Evolutionary conservation across 2,797 vertebrate genomes (phyloP).

Genomic region (Austrolebias charrua): DNA sequence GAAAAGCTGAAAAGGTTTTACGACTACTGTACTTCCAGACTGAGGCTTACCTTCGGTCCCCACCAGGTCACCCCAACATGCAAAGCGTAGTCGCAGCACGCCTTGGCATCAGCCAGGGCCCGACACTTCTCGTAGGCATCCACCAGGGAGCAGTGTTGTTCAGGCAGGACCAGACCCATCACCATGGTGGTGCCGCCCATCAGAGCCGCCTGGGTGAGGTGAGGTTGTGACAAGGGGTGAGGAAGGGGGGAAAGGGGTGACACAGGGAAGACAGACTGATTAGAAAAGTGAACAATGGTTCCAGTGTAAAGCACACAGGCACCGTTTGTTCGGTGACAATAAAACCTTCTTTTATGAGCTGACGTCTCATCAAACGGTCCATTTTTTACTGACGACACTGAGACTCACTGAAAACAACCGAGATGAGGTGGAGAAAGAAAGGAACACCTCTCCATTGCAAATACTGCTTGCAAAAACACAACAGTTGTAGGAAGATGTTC

Average conservation of each 20-base stretch:
- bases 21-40: neutral
- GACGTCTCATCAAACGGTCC: constrained; percentile 15
- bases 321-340: constrained; percentile 39
- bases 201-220: constrained; percentile 85
- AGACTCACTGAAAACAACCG: constrained; percentile 1
- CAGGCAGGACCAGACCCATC: constrained; percentile 89
- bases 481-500: neutral
- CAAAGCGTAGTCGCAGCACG: constrained; percentile 83
- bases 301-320: constrained; percentile 37
- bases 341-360: constrained; percentile 35
- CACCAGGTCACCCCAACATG: constrained; percentile 74
- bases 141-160: constrained; percentile 92
- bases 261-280: constrained; percentile 23
- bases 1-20: no score
- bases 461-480: neutral
- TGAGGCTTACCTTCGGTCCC: constrained; percentile 66
- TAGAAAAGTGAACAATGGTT: constrained; percentile 45
- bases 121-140: constrained; percentile 93
- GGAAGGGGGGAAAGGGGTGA: neutral
- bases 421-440: neutral
- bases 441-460: neutral
- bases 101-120: constrained; percentile 88
- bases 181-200: constrained; percentile 96
- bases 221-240: constrained; percentile 21
- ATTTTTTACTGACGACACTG: constrained; percentile 9